A percentile compares a stretch with the other conserved stretches of the same genome.
Evolutionary conservation across 1,140 invertebrate genomes (phyloP).

Genomic region (Ostrea edulis): DNA sequence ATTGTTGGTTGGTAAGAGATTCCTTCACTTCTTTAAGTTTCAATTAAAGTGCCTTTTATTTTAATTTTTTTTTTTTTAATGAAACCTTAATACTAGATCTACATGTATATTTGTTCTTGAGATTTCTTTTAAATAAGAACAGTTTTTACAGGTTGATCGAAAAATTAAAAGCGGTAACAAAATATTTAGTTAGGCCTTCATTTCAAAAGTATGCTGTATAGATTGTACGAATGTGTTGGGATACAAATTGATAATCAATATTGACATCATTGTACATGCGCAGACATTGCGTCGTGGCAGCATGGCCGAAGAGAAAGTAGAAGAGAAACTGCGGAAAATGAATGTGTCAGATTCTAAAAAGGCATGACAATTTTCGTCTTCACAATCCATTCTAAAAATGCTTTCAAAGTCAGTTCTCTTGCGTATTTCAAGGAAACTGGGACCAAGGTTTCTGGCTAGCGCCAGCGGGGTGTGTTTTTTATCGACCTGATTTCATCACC

Average conservation of each 20-base stretch:
- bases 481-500: conserved; percentile 19
- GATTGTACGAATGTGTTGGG: neutral
- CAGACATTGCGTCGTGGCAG: conserved; percentile 51
- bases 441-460: conserved; percentile 63
- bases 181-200: too few species aligned
- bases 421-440: conserved; percentile 71
- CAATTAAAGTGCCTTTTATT: too few species aligned
- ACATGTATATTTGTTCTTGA: too few species aligned
- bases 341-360: conserved; percentile 71
- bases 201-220: too few species aligned
- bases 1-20: too few species aligned
- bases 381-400: conserved; percentile 63
- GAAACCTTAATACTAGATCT: too few species aligned
- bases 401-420: conserved; percentile 71
- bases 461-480: conserved; percentile 56
- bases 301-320: conserved; percentile 77
- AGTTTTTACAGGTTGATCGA: too few species aligned
- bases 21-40: too few species aligned
- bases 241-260: neutral
- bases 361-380: conserved; percentile 69
- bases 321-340: conserved; percentile 69
- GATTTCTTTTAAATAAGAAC: too few species aligned
- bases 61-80: too few species aligned
- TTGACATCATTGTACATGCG: conserved; percentile 19
- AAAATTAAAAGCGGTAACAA: too few species aligned